Base-by-base conservation (phyloP, 2,888 invertebrate genomes). In the Heteropelma amictum region DNA sequence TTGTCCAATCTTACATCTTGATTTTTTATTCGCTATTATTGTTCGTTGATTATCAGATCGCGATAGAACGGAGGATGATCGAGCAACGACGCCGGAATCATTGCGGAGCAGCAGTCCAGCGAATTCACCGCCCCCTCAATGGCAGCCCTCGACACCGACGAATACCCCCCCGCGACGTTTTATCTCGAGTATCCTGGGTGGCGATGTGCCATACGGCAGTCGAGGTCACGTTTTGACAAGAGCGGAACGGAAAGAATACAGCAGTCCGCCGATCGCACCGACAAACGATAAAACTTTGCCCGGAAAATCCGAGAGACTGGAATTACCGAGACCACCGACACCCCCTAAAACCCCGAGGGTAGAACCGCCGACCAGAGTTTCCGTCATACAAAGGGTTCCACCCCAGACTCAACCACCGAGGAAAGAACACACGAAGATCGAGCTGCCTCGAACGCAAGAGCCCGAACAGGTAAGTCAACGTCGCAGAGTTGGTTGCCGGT, bases 371-470 rank as follows among this genome's bases (percentile, higher is more conserved):
- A 93, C 93, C 12, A 93, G 93, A 81, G 94, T 94, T 51, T 96
- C 96, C 72, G 96, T 96, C 3, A 96, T 96, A 83, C 95, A 96
- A 85, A 92, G 96, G 88, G 95, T 95, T 63, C 96, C 96, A 23
- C 81, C 88, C 0, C 86, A 88, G 72, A 82, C 83, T 12, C 87
- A 89, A 75, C 77, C 82, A 42, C 79, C 87, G 2, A 81, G 86
- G 47, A 83, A 87, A 23, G 86, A 87, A 58, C 87, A 87, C 61
- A 81, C 82, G 58, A 91, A 83, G 49, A 80, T 88, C 60, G 89
- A 88, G 49, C 79, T 88, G 23, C 86, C 88, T 0, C 85, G 85
- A 38, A 87, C 86, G 1, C 88, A 87, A 69, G 90, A 90, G 77
- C 90, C 90, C 0, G 90, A 89, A 79, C 90, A 89, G 84, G 87